Evolutionary conservation across 35 echinoderm and acorn worm species (phyloP), one percentile per base, ranked within the genome.

Genomic region (Lytechinus variegatus): DNA sequence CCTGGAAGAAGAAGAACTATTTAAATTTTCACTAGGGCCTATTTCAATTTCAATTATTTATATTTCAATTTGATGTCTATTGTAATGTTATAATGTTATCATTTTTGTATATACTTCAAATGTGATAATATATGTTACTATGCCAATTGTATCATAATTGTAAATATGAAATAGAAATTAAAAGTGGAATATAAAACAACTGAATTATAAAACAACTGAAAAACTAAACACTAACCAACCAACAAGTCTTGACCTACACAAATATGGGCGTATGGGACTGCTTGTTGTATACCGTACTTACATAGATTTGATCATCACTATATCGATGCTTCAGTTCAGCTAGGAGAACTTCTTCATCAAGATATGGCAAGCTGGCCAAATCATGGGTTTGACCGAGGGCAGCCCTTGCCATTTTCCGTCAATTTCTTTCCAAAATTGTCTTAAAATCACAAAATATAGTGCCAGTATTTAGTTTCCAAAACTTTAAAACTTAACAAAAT

Each of bases 291-390:
- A n/a, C n/a, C n/a, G n/a, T n/a, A 97, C 97, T 98, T 91, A 98
- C 97, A 86, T 98, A 98, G 72, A 98, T 98, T 87, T 95, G 94
- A 88, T 98, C 96, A 58, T 96, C 56, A 91, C 93, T 93, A 94
- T 98, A 98, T 60, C 97, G 96, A 28, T 89, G 54, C 96, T 96
- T 97, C 24, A 98, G 86, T 55, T 98, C 97, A 28, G 95, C 95
- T 33, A 98, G 96, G 12, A 98, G 89, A 52, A 95, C 97, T 94
- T 87, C 87, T 94, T 98, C 97, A 91, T 98, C 97, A 44, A 98
- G 89, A 61, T 97, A 96, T 52, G 96, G 54, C 16, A 98, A 71
- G 33, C 96, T 95, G 8, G 97, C 97, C 27, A 98, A 94, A 94
- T 98, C 97, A 79, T 97, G 95, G n/a, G 96, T 95, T 24, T 97